Evolutionary conservation across 2,113 vertebrate genomes (phyloP).

Genomic region (Percina caprodes): DNA sequence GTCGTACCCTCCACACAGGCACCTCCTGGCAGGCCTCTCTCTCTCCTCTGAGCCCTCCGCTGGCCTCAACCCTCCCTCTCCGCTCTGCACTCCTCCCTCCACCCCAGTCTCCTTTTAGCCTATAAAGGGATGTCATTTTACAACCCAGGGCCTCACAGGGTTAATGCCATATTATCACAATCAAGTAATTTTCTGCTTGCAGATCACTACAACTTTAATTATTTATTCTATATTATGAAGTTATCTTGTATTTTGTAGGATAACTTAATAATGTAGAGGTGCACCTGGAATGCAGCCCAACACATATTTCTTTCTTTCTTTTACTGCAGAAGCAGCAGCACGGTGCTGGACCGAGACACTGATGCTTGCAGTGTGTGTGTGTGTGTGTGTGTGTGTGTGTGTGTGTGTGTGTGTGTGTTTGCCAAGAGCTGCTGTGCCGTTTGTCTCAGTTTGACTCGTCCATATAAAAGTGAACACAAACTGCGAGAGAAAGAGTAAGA

Average conservation of each 20-base stretch:
- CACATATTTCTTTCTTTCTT: background rate
- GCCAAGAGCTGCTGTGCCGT: background rate
- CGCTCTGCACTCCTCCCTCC: background rate
- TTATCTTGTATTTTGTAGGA: too few species aligned
- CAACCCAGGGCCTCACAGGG: too few species aligned
- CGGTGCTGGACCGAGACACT: too few species aligned
- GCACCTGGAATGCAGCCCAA: too few species aligned
- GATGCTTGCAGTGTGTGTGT: background rate
- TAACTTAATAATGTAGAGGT: too few species aligned
- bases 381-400: background rate
- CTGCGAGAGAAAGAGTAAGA: background rate
- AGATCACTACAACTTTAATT: too few species aligned
- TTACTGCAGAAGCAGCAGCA: background rate
- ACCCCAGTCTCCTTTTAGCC: too few species aligned
- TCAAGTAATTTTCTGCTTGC: too few species aligned
- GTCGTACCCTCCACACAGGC: slow-evolving; percentile 73
- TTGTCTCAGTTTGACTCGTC: background rate
- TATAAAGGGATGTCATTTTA: too few species aligned
- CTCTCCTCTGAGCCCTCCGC: background rate
- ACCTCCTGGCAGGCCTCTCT: slow-evolving; percentile 75
- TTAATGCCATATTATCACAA: too few species aligned
- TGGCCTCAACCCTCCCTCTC: slow-evolving; percentile 2
- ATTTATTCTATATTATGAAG: too few species aligned
- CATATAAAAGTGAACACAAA: background rate
- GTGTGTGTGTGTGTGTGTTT: too few species aligned